Base-by-base conservation (phyloP, 1,140 invertebrate species). In the Pogonomyrmex barbatus region DNA sequence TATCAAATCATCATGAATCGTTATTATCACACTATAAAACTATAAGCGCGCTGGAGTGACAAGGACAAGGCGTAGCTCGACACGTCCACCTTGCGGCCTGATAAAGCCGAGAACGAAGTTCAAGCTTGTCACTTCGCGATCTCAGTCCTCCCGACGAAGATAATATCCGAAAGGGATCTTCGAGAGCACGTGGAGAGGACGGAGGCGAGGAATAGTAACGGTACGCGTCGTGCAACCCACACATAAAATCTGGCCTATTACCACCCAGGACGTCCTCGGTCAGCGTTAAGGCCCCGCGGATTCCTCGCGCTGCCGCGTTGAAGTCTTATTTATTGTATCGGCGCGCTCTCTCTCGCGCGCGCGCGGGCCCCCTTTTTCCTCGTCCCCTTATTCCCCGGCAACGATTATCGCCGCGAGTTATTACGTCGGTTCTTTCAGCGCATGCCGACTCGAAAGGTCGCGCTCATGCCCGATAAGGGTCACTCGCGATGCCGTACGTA, bases 281-380 rank as follows among this genome's bases (percentile, higher is more conserved):
- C 79, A 85, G 68, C 68, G 79, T 89, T 89, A 62, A 70, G 84
- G 58, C 60, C 67, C 50, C 71, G 90, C 83, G 82, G 79, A 88
- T 87, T 79, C 84, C 73, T 79, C 45, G 65, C 81, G 86, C 65
- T 73, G 85, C 85, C 86, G 77, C 79, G 84, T 91, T 92, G 88
- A 91, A 88, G 90, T 91, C 90, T 92, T 93, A 91, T 93, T 93
- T 93, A 92, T 93, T 82, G 88, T 91, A 87, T 83, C 88, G 56
- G 39, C 36, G 33, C 9, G 24, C 79, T 70, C 86, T 70, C 84
- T 76, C 88, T 24, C 24, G 88, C 89, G 87, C 88, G 87, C 88
- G 88, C 89, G 87, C 68, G 77, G 54, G 50, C 50, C 63, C 14
- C 36, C 33, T 60, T 78, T 86, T 79, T 62, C 56, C 30, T 24